These are phyloP conservation scores for Drosophila arawakana DNA, from an alignment of 1,140 invertebrate genomes.

Conservation along the genomic window DNA sequence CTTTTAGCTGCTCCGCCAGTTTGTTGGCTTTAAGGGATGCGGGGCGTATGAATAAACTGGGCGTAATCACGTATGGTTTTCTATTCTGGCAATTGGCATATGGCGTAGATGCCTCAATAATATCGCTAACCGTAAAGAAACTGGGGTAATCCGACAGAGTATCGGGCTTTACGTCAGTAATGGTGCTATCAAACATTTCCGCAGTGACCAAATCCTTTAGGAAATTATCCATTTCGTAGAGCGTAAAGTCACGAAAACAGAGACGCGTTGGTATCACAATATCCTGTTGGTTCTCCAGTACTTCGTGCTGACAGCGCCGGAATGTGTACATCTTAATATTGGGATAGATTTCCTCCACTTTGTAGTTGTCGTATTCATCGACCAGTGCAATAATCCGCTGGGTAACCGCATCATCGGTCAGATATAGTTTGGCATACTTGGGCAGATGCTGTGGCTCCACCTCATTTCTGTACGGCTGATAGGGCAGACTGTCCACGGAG, in stretches of 20 bases:
- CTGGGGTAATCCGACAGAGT: not conserved
- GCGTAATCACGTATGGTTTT: conserved; percentile 9
- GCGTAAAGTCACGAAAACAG: conserved; percentile 77
- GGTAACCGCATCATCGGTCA: conserved; percentile 61
- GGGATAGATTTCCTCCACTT: conserved; percentile 55
- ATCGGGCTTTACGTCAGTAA: not conserved
- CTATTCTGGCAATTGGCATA: conserved; percentile 16
- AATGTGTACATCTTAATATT: conserved; percentile 60
- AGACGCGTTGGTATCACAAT: conserved; percentile 60
- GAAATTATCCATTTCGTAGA: conserved; percentile 70
- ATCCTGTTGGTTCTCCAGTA: conserved; percentile 61
- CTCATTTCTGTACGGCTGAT: conserved; percentile 18
- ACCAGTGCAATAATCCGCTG: conserved; percentile 62
- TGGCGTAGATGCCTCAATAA: not conserved
- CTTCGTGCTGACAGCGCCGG: conserved; percentile 47
- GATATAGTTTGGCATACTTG: conserved; percentile 62
- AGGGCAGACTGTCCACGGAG: conserved; percentile 15
- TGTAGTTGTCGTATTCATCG: conserved; percentile 54
- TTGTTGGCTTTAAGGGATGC: conserved; percentile 58
- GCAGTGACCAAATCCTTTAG: conserved; percentile 61
- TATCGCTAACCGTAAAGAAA: not conserved
- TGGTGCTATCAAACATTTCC: conserved; percentile 41
- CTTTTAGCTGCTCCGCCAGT: conserved; percentile 12
- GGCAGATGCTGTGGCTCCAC: conserved; percentile 47
- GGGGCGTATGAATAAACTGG: conserved; percentile 62